Conservation (phyloP, 1,140 invertebrate genomes). For the Bradysia coprophila region DNA sequence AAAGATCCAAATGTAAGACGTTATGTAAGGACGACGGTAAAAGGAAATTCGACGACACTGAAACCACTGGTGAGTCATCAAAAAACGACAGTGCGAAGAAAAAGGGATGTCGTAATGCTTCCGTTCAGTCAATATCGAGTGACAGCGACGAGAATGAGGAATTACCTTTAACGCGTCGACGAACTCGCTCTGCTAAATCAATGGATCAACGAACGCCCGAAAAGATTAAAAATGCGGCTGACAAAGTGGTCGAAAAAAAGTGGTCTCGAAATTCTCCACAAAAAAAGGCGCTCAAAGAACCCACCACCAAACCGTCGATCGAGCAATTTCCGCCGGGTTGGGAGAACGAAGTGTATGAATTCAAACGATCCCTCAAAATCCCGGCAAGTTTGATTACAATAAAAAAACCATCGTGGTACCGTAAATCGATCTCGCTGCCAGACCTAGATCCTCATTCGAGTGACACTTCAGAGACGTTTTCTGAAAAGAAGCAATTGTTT, state of each 20-base stretch:
- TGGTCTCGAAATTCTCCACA: background rate
- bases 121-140: too few relatives aligned
- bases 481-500: constrained; percentile 1
- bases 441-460: constrained; percentile 39
- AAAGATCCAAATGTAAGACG: constrained; percentile 1
- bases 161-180: too few relatives aligned
- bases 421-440: constrained; percentile 49
- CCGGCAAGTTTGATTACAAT: constrained; percentile 57
- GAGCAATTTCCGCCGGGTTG: constrained; percentile 38
- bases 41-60: too few relatives aligned
- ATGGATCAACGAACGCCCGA: background rate
- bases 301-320: background rate
- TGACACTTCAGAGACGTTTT: constrained; percentile 6
- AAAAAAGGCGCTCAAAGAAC: background rate
- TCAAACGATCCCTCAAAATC: constrained; percentile 61
- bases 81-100: too few relatives aligned
- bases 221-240: background rate
- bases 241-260: too few relatives aligned
- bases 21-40: too few relatives aligned
- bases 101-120: too few relatives aligned
- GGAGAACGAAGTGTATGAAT: constrained; percentile 63
- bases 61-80: constrained; percentile 1
- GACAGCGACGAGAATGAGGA: too few relatives aligned
- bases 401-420: constrained; percentile 30
- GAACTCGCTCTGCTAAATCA: too few relatives aligned